A percentile compares a stretch with the other conserved stretches of the same genome.
These are phyloP conservation scores for Xenopus laevis DNA, from an alignment of 2,113 vertebrate species.

Conservation along the genomic window DNA sequence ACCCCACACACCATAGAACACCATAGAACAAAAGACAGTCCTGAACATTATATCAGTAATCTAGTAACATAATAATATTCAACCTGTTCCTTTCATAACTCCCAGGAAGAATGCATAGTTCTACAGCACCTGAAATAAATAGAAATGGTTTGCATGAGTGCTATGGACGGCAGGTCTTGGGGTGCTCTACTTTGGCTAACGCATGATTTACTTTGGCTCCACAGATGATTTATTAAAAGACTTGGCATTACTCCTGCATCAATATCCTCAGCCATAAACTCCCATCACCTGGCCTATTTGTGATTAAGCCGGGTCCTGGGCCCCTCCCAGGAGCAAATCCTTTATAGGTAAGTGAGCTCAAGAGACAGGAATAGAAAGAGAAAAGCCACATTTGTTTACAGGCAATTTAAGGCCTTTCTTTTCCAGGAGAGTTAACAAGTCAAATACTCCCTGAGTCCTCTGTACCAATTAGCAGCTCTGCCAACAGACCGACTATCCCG, in stretches of 20 bases:
- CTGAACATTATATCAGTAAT: too few species aligned
- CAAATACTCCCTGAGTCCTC: constrained; percentile 33
- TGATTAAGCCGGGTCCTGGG: background rate
- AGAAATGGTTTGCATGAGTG: too few species aligned
- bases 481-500: constrained; percentile 12
- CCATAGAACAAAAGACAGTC: too few species aligned
- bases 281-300: background rate
- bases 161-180: too few species aligned
- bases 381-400: constrained; percentile 35
- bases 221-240: background rate
- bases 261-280: background rate
- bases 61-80: too few species aligned
- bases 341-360: background rate
- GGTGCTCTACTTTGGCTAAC: background rate
- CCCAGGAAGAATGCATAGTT: too few species aligned
- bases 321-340: constrained; percentile 2
- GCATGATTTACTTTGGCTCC: background rate
- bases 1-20: too few species aligned
- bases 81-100: too few species aligned
- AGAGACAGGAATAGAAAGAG: constrained; percentile 1
- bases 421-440: constrained; percentile 37
- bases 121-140: too few species aligned
- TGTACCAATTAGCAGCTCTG: constrained; percentile 21
- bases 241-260: background rate
- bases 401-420: constrained; percentile 8